Evolutionary conservation across 2,113 vertebrate genomes (phyloP).

Genomic region (Cinclus cinclus): DNA sequence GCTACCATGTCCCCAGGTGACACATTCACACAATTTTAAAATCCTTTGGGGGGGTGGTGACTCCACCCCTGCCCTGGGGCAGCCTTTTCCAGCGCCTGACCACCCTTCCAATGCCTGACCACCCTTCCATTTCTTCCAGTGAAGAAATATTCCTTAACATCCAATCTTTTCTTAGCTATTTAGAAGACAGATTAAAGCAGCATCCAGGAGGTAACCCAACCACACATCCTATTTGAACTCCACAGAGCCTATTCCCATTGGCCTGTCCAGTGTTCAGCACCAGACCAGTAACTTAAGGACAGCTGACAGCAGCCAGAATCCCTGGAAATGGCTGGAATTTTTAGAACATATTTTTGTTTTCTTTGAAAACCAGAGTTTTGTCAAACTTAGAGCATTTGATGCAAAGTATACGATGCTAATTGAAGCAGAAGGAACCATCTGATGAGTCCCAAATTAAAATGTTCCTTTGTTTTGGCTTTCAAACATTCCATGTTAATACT

Average conservation of each 20-base stretch:
- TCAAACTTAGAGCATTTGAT: not conserved
- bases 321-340: not conserved
- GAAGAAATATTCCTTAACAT: not conserved
- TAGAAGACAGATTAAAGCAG: not conserved
- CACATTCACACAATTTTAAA: not conserved
- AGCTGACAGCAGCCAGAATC: not conserved
- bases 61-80: not conserved
- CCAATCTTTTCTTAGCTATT: not conserved
- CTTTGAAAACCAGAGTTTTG: not conserved
- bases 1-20: not conserved
- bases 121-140: not conserved
- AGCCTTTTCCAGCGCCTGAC: not conserved
- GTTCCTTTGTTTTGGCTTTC: conserved; percentile 35
- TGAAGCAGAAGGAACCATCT: conserved; percentile 46
- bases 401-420: not conserved
- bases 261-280: not conserved
- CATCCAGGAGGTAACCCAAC: not conserved
- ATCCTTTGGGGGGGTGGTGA: not conserved
- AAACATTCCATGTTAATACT: conserved; percentile 26
- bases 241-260: not conserved
- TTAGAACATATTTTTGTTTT: not conserved
- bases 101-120: not conserved
- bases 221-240: not conserved
- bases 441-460: conserved; percentile 45
- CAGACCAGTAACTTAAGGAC: not conserved